Evolutionary conservation across 2,113 vertebrate species (phyloP).

Genomic region (Passer domesticus): DNA sequence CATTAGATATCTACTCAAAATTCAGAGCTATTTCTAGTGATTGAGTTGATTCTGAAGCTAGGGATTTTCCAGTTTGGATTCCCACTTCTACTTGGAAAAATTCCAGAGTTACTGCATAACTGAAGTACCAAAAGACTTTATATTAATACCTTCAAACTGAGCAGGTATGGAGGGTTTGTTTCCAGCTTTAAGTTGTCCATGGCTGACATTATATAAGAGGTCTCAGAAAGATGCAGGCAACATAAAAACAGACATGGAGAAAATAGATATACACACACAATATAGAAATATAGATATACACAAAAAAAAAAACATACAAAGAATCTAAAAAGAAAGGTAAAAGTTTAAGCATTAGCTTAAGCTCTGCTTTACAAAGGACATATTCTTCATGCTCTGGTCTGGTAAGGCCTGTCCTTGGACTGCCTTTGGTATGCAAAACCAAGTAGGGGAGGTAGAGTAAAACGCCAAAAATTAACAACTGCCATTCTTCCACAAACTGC

Average conservation of each 20-base stretch:
- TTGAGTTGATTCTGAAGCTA: background rate
- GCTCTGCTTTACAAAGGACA: background rate
- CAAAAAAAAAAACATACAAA: background rate
- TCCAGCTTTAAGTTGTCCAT: background rate
- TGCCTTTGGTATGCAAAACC: background rate
- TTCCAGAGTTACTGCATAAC: background rate
- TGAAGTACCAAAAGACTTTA: background rate
- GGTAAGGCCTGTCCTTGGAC: background rate
- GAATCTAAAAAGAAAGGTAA: background rate
- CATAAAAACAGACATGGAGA: background rate
- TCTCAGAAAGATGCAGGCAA: background rate
- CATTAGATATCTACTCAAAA: background rate
- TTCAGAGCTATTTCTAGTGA: background rate
- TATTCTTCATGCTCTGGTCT: background rate
- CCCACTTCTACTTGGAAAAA: background rate
- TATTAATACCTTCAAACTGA: background rate
- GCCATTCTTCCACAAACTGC: background rate
- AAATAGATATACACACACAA: rapidly evolving
- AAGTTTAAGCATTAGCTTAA: background rate
- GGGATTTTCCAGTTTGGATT: background rate
- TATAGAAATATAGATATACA: too few relatives aligned
- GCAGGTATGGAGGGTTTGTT: background rate
- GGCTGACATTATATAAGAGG: background rate
- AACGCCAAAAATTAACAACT: background rate
- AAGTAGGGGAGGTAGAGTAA: background rate